phyloP scores from a whole-genome alignment of 2,113 vertebrate genomes.

The Formicarius rufipectus region DNA sequence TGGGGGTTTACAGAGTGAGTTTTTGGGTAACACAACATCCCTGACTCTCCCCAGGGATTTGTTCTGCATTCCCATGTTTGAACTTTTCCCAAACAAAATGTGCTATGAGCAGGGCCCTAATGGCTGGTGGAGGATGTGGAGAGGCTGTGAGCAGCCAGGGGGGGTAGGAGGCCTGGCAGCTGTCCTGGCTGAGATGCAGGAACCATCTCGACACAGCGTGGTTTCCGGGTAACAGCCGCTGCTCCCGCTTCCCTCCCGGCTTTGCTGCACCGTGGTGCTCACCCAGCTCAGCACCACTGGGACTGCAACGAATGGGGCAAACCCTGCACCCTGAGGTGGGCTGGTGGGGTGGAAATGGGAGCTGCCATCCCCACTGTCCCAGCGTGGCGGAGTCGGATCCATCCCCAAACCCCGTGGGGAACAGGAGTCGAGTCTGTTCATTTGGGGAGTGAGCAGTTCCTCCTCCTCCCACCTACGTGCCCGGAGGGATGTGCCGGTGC shows the following conservation, averaged over 20 bases:
- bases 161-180: neutral
- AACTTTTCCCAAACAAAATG: neutral
- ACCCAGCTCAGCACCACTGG: accelerated
- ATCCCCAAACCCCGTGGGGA: accelerated
- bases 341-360: neutral
- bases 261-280: accelerated
- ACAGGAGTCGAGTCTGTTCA: neutral
- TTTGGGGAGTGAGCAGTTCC: neutral
- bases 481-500: neutral
- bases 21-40: neutral
- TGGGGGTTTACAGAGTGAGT: neutral
- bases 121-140: accelerated
- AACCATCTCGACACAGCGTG: accelerated
- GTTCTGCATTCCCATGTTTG: accelerated
- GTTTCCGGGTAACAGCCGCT: neutral
- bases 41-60: neutral
- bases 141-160: neutral
- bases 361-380: neutral
- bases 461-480: neutral
- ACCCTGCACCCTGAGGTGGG: accelerated
- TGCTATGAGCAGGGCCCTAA: accelerated
- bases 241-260: neutral
- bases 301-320: accelerated
- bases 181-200: accelerated
- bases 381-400: accelerated